Base-by-base conservation (phyloP, 2,888 invertebrate genomes). In the Willowsia nigromaculata region DNA sequence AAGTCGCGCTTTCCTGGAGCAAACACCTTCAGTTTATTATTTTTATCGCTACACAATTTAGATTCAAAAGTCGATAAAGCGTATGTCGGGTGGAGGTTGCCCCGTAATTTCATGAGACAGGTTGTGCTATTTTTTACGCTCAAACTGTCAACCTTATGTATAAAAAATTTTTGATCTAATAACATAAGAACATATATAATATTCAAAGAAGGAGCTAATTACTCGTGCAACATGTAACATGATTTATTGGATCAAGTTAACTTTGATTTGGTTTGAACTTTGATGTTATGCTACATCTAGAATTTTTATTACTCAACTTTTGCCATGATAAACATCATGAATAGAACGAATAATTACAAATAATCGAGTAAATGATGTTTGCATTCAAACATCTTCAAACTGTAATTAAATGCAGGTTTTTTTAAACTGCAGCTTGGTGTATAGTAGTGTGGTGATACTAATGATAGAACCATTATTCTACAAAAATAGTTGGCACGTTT, bases 1-100 rank as follows among this genome's bases (percentile, higher is more conserved):
- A 88, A 88, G 22, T 74, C 62, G 62, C 78, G 30, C 65, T 88
- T 88, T 88, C 88, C 88, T 88, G 88, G 88, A 88, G 88, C 88
- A 88, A 88, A 83, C 88, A 88, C 88, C 88, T 87, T 62, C 30
- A n/a, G 7, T 68, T 50, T 50, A 43, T 15, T 71, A 25, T 15
- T 33, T 1, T 6, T 62, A 25, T 62, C 18, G 6, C 33, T 33
- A 62, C 22, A 68, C 65, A 7, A 68, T 71, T 43, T 33, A 56
- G 33, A 68, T 68, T 68, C 11, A 84, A 78, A 18, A 13, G 13
- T 9, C 22, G 59, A 80, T 80, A 22, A n/a, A n/a, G n/a, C n/a
- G n/a, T n/a, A n/a, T n/a, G n/a, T n/a, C n/a, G n/a, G n/a, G n/a
- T n/a, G 22, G 56, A 80, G 27, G 65, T 33, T 62, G 27, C 4